Percentiles rank a stretch among this genome's conserved stretches.
phyloP scores from a whole-genome alignment of 2,113 vertebrate species.

The Otis tarda region DNA sequence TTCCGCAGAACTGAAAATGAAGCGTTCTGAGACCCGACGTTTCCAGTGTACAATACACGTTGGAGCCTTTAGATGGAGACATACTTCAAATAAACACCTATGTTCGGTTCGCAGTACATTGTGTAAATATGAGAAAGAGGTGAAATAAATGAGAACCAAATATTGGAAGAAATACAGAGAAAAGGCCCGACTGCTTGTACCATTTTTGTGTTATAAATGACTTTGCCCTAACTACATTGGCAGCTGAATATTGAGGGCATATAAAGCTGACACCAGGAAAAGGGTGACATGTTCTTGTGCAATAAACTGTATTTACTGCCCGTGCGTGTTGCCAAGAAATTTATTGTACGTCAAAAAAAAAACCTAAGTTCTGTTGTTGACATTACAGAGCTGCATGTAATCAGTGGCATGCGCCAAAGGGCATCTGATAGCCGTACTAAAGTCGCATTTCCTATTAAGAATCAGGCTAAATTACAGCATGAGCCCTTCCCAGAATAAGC shows the following conservation, averaged over 20 bases:
- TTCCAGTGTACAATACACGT: constrained; percentile 42
- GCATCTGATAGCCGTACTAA: constrained; percentile 68
- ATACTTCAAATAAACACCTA: constrained; percentile 84
- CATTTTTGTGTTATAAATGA: constrained; percentile 36
- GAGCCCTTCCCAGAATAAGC: constrained; percentile 61
- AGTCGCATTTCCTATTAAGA: constrained; percentile 73
- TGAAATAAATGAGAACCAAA: constrained; percentile 40
- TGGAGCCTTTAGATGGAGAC: constrained; percentile 92
- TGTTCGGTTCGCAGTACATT: constrained; percentile 41
- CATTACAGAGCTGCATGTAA: constrained; percentile 46
- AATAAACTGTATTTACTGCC: constrained; percentile 62
- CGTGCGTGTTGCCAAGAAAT: constrained; percentile 41
- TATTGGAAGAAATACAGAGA: constrained; percentile 32
- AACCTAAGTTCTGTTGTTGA: constrained; percentile 41
- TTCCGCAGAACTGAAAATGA: background rate
- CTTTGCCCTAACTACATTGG: constrained; percentile 44
- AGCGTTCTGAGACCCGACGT: background rate
- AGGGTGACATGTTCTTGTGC: constrained; percentile 52
- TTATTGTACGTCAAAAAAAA: constrained; percentile 63
- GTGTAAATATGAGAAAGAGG: constrained; percentile 28
- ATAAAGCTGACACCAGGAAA: constrained; percentile 53
- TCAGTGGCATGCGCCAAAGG: constrained; percentile 71
- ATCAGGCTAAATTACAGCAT: constrained; percentile 69
- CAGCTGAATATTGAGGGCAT: constrained; percentile 32
- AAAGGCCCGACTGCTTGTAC: constrained; percentile 7